A percentile compares a stretch with the other conserved stretches of the same genome.
Conservation (phyloP, 2,113 vertebrate species). For the Pollimyrus isidori region DNA sequence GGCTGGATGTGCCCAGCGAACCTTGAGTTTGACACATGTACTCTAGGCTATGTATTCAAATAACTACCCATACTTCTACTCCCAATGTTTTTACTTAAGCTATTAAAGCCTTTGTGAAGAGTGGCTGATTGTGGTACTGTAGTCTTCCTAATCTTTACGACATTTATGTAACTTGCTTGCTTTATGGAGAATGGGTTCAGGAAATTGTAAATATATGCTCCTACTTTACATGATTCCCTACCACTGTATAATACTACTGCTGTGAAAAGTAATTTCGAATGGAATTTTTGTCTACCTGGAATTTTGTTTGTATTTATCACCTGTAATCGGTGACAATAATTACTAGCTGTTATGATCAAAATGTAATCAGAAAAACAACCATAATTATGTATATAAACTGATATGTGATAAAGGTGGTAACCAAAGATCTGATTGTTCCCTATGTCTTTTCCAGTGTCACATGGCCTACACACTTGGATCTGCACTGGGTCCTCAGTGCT, state of each 20-base stretch:
- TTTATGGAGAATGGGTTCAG: neutral
- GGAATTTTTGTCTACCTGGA: neutral
- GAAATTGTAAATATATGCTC: neutral
- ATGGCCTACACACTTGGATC: slow-evolving; percentile 79
- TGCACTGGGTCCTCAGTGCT: slow-evolving; percentile 69
- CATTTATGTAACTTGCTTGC: neutral
- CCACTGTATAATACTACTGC: neutral
- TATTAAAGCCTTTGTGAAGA: neutral
- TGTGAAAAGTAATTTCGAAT: neutral
- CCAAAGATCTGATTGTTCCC: neutral
- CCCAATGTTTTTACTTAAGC: neutral
- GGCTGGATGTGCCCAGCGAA: too few species aligned
- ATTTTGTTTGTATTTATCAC: neutral
- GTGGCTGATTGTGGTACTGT: neutral
- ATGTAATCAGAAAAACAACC: neutral
- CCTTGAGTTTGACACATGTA: too few species aligned
- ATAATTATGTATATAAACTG: neutral
- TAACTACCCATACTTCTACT: neutral
- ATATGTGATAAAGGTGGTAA: neutral
- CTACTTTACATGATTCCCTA: neutral
- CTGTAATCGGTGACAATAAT: neutral
- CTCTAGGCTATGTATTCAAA: neutral
- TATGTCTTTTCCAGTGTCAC: neutral
- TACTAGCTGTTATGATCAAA: neutral
- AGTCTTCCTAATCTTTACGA: neutral